Conservation (phyloP, 2,113 vertebrate species). For the Vimba vimba region DNA sequence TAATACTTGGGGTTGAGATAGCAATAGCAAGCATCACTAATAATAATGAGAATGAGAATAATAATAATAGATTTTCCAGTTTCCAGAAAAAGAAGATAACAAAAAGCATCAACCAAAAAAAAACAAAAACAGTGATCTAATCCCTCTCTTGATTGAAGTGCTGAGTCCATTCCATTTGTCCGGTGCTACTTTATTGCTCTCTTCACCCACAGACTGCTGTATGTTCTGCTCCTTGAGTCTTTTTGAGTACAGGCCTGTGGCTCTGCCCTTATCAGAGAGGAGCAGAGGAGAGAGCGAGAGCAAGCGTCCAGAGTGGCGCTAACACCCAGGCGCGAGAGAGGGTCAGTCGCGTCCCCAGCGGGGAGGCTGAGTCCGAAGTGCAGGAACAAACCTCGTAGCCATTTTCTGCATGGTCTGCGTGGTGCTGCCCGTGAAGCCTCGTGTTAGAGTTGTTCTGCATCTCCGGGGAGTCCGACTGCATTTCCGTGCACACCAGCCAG, state of each 20-base stretch:
- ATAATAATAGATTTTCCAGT: conserved; percentile 59
- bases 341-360: conserved; percentile 40
- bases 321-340: conserved; percentile 61
- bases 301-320: conserved; percentile 72
- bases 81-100: conserved; percentile 24
- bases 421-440: conserved; percentile 72
- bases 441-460: conserved; percentile 70
- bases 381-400: conserved; percentile 92
- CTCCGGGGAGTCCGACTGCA: conserved; percentile 79
- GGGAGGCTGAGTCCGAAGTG: conserved; percentile 72
- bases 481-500: conserved; percentile 90
- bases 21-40: conserved; percentile 24
- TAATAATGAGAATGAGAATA: conserved; percentile 52
- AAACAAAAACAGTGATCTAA: neutral
- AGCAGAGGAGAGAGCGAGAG: conserved; percentile 46
- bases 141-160: conserved; percentile 23
- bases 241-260: conserved; percentile 49
- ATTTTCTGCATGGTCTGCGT: conserved; percentile 80
- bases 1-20: neutral
- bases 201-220: conserved; percentile 41
- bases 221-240: conserved; percentile 37
- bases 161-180: neutral
- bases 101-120: conserved; percentile 3
- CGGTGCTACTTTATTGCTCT: neutral
- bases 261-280: conserved; percentile 73